Conservation (phyloP, 1,140 invertebrate genomes). For the Cydia pomonella region DNA sequence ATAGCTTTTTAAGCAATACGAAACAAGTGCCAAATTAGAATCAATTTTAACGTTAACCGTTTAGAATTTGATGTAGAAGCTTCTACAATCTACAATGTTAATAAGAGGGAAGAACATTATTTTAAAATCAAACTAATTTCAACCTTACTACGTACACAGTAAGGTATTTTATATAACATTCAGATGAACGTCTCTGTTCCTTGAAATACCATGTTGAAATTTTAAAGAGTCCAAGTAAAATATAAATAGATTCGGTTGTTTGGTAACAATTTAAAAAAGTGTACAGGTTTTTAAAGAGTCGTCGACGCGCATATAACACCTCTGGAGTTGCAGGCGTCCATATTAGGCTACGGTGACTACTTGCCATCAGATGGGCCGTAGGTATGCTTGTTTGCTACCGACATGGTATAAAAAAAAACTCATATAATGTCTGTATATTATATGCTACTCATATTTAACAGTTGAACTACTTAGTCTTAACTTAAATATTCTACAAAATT, state of each 20-base stretch:
- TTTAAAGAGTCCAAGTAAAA: background rate
- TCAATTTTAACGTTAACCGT: background rate
- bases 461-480: background rate
- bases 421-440: background rate
- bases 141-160: background rate
- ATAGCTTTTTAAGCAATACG: constrained; percentile 4
- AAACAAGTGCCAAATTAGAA: constrained; percentile 17
- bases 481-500: background rate
- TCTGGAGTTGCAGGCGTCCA: too few relatives aligned
- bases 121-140: background rate
- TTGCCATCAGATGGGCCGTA: too few relatives aligned
- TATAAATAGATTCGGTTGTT: too few relatives aligned
- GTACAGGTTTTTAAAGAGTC: too few relatives aligned
- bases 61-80: background rate
- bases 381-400: too few relatives aligned
- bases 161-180: background rate
- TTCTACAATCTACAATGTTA: background rate
- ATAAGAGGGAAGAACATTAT: background rate
- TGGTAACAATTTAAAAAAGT: too few relatives aligned
- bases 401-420: too few relatives aligned
- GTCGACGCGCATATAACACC: too few relatives aligned
- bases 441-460: background rate
- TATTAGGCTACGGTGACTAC: too few relatives aligned
- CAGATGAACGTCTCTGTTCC: too few relatives aligned
- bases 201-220: too few relatives aligned